These are phyloP conservation scores for Tyto alba DNA, from an alignment of 2,113 vertebrate genomes.

Conservation along the genomic window DNA sequence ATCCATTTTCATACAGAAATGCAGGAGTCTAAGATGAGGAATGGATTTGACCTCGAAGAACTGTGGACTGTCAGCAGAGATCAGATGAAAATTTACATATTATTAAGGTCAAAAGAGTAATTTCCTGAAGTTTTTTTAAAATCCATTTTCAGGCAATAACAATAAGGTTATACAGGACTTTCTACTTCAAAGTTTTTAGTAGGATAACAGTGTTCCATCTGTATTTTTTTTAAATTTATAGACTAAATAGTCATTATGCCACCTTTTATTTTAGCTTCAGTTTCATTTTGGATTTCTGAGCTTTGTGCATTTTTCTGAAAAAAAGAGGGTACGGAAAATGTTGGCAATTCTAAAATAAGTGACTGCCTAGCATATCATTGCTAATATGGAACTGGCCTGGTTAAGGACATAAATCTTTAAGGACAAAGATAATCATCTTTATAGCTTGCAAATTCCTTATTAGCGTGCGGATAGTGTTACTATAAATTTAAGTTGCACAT, in stretches of 20 bases:
- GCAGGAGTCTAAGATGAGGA: not conserved
- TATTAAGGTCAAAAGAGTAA: constrained; percentile 10
- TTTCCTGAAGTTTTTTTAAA: not conserved
- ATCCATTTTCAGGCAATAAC: not conserved
- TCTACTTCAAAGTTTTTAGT: not conserved
- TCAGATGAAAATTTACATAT: constrained; percentile 11
- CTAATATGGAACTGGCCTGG: constrained; percentile 25
- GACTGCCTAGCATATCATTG: constrained; percentile 29
- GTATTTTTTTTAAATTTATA: not conserved
- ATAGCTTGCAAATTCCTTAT: constrained; percentile 70
- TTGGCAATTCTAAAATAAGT: constrained; percentile 37
- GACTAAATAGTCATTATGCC: not conserved
- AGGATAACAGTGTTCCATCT: not conserved
- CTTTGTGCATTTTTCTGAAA: constrained; percentile 50
- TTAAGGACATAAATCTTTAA: constrained; percentile 60
- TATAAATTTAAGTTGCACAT: constrained; percentile 66
- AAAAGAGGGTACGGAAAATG: not conserved
- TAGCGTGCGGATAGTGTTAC: constrained; percentile 62
- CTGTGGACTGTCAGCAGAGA: not conserved
- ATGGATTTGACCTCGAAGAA: not conserved
- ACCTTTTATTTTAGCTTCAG: not conserved
- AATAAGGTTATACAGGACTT: not conserved
- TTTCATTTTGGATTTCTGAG: constrained; percentile 42
- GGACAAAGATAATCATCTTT: constrained; percentile 65
- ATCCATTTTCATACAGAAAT: not conserved